Evolutionary conservation across 2,113 vertebrate species (phyloP), one percentile per base, ranked within the genome.

Genomic region (Sarotherodon lohbergeri): DNA sequence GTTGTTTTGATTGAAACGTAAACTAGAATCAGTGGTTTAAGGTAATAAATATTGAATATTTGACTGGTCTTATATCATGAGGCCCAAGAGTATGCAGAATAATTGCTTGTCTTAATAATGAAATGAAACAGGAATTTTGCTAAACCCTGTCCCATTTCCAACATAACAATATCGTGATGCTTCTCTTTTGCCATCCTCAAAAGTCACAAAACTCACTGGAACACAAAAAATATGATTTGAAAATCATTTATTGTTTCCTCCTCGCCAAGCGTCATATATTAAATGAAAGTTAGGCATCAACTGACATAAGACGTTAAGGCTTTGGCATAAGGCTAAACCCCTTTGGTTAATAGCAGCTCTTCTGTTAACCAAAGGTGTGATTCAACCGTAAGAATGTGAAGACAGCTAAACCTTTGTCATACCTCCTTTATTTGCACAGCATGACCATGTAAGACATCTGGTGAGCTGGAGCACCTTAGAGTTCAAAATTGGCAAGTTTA

Each of bases 391-490:
- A 9, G 19, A 17, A 16, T 36, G 34, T 48, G 3, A 68, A 27
- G 22, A 48, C 41, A 29, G 22, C 0, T 7, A 17, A 56, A 34
- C 7, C n/a, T 34, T 7, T 27, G 0, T 36, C 1, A 17, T n/a
- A 36, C 34, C 56, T 81, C 1, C 52, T 55, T 39, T 84, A 19
- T 1, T 81, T 80, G 61, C 2, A 9, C n/a, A 79, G 39, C 24
- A 32, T 50, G 90, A 92, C 54, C 90, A 3, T 6, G 22, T 54
- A 68, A 82, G 81, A 88, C 80, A 88, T 81, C 34, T 16, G 27
- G 16, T 57, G 55, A 81, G 36, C 22, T 1, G 9, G 39, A 52
- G 4, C 14, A 81, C 55, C 48, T 86, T 54, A 71, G 34, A 52
- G 48, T 39, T 78, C 1, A 27, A 82, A 92, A 81, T 39, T 22